Conservation (phyloP, 2,113 vertebrate genomes). For the Motacilla alba region DNA sequence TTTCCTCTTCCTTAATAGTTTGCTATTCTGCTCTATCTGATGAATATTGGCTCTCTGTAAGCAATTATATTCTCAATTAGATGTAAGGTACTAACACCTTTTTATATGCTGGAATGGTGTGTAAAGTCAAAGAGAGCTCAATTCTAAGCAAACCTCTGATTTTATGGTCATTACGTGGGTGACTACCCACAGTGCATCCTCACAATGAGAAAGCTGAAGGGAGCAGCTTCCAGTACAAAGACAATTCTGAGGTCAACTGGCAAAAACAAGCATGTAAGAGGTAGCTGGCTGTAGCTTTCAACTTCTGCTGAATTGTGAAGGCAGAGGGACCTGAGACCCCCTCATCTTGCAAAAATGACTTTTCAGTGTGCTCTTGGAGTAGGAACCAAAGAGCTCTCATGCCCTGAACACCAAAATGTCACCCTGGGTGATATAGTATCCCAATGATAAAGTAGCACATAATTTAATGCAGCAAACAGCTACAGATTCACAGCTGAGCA, state of each 20-base stretch:
- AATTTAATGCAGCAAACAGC: not conserved
- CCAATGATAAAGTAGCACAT: not conserved
- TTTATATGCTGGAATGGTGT: not conserved
- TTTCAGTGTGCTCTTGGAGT: not conserved
- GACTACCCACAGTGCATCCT: not conserved
- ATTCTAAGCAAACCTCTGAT: not conserved
- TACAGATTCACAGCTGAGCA: conserved; percentile 15
- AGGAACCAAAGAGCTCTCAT: not conserved
- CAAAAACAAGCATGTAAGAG: not conserved
- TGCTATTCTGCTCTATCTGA: not conserved
- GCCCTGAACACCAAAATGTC: not conserved
- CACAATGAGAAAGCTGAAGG: not conserved
- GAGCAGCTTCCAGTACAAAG: not conserved
- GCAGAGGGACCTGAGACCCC: not conserved
- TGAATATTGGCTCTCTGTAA: not conserved
- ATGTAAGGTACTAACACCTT: not conserved
- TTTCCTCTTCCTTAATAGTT: not conserved
- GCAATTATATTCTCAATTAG: not conserved
- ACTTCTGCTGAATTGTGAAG: not conserved
- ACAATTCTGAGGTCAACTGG: not conserved
- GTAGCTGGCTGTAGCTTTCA: not conserved
- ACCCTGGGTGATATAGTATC: not conserved
- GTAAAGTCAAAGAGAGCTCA: not conserved
- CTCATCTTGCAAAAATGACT: not conserved
- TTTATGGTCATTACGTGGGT: not conserved